phyloP scores from a whole-genome alignment of 1,140 invertebrate species.

The Brachionus rotundiformis region DNA sequence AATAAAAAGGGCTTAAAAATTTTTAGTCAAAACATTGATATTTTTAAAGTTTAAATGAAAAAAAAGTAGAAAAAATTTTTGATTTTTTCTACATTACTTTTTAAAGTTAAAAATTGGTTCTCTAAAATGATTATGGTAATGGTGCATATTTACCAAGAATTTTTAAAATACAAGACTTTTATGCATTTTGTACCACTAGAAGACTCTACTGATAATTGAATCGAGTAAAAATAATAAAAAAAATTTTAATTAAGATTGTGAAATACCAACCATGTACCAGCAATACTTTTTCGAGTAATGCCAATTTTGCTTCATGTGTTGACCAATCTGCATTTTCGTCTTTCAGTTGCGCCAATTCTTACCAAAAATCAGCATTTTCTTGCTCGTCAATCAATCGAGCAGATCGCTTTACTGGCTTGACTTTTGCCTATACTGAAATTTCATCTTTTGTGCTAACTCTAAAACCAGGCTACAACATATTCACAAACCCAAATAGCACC shows the following conservation, averaged over 20 bases:
- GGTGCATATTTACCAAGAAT: no score
- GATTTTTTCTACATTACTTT: no score
- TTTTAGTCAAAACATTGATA: no score
- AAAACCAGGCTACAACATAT: constrained; percentile 5
- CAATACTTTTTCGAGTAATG: not conserved
- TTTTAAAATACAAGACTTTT: no score
- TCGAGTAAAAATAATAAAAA: not conserved
- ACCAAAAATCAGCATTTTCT: not conserved
- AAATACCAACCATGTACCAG: not conserved
- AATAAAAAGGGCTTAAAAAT: no score
- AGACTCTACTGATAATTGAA: no score
- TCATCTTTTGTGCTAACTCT: not conserved
- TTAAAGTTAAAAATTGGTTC: no score
- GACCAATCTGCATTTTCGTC: not conserved
- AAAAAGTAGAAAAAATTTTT: no score
- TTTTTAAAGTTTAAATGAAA: no score
- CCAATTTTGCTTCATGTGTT: not conserved
- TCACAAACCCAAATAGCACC: not conserved
- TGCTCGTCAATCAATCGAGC: not conserved
- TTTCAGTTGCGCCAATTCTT: not conserved
- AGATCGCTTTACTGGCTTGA: not conserved
- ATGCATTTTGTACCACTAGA: no score
- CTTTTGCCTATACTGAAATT: not conserved
- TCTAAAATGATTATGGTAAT: no score
- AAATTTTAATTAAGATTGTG: not conserved